These are phyloP conservation scores for Pachypeltis micranthus DNA, from an alignment of 1,140 invertebrate genomes.

Conservation along the genomic window DNA sequence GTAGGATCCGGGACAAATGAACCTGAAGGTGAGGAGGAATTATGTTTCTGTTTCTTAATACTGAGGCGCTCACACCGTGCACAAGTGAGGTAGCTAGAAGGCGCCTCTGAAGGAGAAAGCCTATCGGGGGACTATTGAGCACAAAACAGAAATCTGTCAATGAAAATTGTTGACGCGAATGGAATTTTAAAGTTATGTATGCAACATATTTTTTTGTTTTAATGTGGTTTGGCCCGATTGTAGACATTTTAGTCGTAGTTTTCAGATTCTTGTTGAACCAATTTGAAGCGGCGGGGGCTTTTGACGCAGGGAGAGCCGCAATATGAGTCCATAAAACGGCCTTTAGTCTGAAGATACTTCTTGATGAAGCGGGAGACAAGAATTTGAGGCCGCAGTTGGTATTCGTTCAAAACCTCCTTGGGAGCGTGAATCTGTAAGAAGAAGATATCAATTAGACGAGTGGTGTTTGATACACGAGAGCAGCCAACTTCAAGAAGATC, in stretches of 20 bases:
- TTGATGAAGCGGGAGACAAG: constrained; percentile 80
- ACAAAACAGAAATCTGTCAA: background rate
- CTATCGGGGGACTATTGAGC: no score
- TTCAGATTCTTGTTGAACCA: constrained; percentile 81
- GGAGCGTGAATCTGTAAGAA: constrained; percentile 59
- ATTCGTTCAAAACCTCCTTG: constrained; percentile 82
- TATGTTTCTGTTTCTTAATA: no score
- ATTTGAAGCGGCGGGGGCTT: constrained; percentile 69
- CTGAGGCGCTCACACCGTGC: background rate
- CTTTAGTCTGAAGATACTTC: constrained; percentile 61
- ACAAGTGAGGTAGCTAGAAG: background rate
- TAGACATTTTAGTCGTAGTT: constrained; percentile 59
- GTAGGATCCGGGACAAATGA: no score
- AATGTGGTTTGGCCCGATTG: no score
- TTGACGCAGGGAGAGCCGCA: constrained; percentile 49
- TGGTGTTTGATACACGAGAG: constrained; percentile 1
- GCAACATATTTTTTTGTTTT: no score
- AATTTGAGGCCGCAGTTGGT: constrained; percentile 82
- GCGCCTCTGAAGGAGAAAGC: background rate
- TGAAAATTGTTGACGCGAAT: background rate
- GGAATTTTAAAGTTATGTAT: no score
- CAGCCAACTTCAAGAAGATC: constrained; percentile 6
- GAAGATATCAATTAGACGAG: constrained; percentile 7
- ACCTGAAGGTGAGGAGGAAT: no score
- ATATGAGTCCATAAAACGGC: constrained; percentile 37